Evolutionary conservation across 2,113 vertebrate species (phyloP), one percentile per base, ranked within the genome.

Genomic region (Odontophorus gujanensis): DNA sequence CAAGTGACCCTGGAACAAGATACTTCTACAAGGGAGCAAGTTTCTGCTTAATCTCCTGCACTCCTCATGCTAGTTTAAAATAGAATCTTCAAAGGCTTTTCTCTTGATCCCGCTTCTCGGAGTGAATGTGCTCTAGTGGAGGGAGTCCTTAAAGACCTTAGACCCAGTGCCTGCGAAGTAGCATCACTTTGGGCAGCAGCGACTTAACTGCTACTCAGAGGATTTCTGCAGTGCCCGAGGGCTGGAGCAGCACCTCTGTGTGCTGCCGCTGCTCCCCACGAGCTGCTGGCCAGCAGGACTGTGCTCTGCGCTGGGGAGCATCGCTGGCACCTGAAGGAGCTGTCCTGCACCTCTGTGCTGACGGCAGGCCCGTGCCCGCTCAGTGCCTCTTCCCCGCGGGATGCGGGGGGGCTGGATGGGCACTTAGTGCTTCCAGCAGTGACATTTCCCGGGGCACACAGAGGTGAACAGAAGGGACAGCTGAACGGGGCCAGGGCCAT

Each of bases 271-370:
- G 21, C 21, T 59, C 57, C n/a, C 57, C 25, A 34, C 9, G 2
- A 7, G 20, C 24, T 53, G 51, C 61, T 22, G 47, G 8, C 6
- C 55, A 4, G 32, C 34, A 30, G 40, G 5, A 48, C 16, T 28
- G 2, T 21, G 51, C 19, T 63, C 38, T 18, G 19, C 38, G 13
- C n/a, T 13, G 16, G 8, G 3, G 97, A 81, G 76, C 77, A 95
- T 2, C 97, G 97, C 2, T 87, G 93, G 80, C 93, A 95, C 97
- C 89, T 96, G 25, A 94, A 94, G 87, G 95, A 97, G 66, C 24
- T 91, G 50, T 3, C 97, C 97, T 6, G 97, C 96, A 97, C 63
- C 84, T 95, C 24, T 78, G 71, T 3, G 97, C 97, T 5, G 96
- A 96, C 5, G 96, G 97, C 57, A 94, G 66, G 81, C 94, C 79